These are phyloP conservation scores for Microcebus ravelobensis DNA, from an alignment of 2,113 vertebrate species.

Conservation along the genomic window DNA sequence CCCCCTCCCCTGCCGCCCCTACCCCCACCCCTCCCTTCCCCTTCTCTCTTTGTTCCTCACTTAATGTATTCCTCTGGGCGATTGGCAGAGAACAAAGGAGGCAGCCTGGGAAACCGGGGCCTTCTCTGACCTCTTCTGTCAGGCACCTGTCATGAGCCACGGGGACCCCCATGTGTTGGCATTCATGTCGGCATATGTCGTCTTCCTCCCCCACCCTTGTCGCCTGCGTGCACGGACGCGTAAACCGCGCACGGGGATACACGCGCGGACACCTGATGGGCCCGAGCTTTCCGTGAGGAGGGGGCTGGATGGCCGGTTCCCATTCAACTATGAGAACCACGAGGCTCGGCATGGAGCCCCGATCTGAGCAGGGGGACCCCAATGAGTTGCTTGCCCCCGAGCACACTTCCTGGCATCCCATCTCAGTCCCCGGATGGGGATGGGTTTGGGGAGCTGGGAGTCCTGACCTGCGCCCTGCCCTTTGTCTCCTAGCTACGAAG, in stretches of 20 bases:
- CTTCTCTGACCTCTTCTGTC: slow-evolving; percentile 88
- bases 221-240: background rate
- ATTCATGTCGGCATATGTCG: slow-evolving; percentile 82
- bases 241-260: rapidly evolving
- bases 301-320: background rate
- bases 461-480: background rate
- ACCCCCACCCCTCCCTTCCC: slow-evolving; percentile 64
- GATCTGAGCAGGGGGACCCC: background rate
- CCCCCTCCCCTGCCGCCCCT: background rate
- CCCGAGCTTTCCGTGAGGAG: background rate
- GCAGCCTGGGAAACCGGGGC: slow-evolving; percentile 90
- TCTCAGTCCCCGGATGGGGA: background rate
- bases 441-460: background rate
- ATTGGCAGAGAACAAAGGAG: slow-evolving; percentile 87
- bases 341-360: background rate
- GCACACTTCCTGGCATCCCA: background rate
- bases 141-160: slow-evolving; percentile 87
- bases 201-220: slow-evolving; percentile 6
- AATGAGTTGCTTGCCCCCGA: background rate
- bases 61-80: slow-evolving; percentile 87
- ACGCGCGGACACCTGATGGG: background rate
- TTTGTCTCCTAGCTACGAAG: slow-evolving; percentile 90
- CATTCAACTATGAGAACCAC: background rate
- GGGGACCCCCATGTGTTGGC: slow-evolving; percentile 80
- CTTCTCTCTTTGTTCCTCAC: slow-evolving; percentile 86